A percentile compares a stretch with the other conserved stretches of the same genome.
These are phyloP conservation scores for Drosophila azteca DNA, from an alignment of 1,140 invertebrate species.

Conservation along the genomic window DNA sequence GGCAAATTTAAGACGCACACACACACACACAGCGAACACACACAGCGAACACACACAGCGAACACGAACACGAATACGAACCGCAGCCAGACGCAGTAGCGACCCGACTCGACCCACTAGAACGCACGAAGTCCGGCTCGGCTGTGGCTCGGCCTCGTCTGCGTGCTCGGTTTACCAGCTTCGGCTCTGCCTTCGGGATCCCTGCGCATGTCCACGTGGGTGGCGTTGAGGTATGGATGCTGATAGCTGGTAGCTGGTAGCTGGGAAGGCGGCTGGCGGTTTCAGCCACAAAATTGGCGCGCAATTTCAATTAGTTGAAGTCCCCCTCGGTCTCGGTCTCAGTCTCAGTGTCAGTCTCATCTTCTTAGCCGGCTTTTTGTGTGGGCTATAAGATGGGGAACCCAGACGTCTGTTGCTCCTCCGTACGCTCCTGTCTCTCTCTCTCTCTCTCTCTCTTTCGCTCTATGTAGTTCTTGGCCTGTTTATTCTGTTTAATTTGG, in stretches of 20 bases:
- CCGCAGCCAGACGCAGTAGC: constrained; percentile 22
- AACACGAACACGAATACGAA: constrained; percentile 4
- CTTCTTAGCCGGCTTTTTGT: constrained; percentile 3
- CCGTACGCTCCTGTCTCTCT: no score
- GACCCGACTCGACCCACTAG: constrained; percentile 40
- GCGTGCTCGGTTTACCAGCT: background rate
- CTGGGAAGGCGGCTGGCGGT: background rate
- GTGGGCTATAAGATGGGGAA: no score
- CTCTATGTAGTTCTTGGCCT: constrained; percentile 43
- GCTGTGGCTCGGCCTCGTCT: background rate
- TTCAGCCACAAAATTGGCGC: constrained; percentile 78
- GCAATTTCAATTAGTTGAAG: constrained; percentile 80
- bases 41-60: constrained; percentile 1
- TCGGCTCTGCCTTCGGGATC: background rate
- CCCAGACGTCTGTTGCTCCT: no score
- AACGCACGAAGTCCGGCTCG: constrained; percentile 34
- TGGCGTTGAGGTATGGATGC: background rate
- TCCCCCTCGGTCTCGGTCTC: constrained; percentile 27
- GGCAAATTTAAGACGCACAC: constrained; percentile 55
- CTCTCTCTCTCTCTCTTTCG: constrained; percentile 6
- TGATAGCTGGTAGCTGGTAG: no score
- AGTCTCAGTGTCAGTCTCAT: background rate
- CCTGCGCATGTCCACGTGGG: constrained; percentile 46
- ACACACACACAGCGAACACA: constrained; percentile 25
- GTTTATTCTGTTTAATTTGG: constrained; percentile 71